A percentile compares a stretch with the other conserved stretches of the same genome.
Conservation (phyloP, 2,888 invertebrate species). For the Campoplex nolae region DNA sequence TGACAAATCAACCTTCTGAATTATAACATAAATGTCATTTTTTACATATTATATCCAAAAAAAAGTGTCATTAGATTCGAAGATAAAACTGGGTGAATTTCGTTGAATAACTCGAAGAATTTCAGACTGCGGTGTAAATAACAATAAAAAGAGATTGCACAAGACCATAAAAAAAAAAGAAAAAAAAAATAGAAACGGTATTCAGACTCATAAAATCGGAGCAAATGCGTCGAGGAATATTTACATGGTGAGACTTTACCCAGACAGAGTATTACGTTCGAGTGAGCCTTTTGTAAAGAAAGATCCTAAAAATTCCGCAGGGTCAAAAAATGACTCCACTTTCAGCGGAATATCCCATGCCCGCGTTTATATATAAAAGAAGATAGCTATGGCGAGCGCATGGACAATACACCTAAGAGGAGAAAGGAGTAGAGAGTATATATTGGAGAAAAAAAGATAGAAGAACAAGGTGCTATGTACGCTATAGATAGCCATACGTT, state of each 20-base stretch:
- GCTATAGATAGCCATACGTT: constrained; percentile 4
- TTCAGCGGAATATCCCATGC: constrained; percentile 3
- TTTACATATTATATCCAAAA: not conserved
- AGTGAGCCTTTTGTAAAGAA: not conserved
- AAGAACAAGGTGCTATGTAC: constrained; percentile 7
- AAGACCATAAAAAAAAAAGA: not conserved
- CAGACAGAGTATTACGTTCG: not conserved
- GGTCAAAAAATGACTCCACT: not conserved
- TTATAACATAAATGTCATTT: not conserved
- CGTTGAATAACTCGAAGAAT: not conserved
- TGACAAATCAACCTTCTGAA: not conserved
- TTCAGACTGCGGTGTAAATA: not conserved
- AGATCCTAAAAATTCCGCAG: constrained; percentile 1
- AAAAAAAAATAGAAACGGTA: not conserved
- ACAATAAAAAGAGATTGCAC: not conserved
- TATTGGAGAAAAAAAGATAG: not conserved
- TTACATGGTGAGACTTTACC: not conserved
- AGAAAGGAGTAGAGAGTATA: not conserved
- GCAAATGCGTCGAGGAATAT: not conserved
- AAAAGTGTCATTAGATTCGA: not conserved
- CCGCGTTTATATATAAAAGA: not conserved
- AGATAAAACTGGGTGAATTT: not conserved
- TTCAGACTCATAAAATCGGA: constrained; percentile 1
- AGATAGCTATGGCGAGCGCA: not conserved
- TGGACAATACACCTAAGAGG: constrained; percentile 2